phyloP scores from a whole-genome alignment of 2,888 invertebrate species.

The Stomorhina lunata region DNA sequence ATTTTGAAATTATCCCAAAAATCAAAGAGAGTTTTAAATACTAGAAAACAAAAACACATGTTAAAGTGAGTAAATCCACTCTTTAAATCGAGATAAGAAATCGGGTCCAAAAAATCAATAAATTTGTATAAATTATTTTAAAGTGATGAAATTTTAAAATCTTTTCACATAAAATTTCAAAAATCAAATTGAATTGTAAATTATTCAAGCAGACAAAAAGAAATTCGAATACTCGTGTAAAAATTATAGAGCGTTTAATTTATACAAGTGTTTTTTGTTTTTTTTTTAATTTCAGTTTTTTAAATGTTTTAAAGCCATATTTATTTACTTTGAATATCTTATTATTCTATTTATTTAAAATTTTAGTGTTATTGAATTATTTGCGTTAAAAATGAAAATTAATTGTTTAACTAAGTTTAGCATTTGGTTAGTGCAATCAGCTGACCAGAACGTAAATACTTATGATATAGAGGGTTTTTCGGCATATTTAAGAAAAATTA shows the following conservation, averaged over 20 bases:
- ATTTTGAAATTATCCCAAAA: background rate
- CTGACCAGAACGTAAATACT: no score
- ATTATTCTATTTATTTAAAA: no score
- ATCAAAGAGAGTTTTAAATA: conserved; percentile 8
- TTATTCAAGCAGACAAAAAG: background rate
- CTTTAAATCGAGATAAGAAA: background rate
- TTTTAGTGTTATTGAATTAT: no score
- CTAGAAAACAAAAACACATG: background rate
- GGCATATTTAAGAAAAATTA: no score
- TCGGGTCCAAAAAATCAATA: background rate
- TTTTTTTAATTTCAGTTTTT: no score
- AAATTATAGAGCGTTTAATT: no score
- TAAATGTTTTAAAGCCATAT: background rate
- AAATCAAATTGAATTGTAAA: background rate
- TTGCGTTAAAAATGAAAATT: no score
- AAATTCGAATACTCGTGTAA: no score
- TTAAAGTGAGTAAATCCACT: background rate
- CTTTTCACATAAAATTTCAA: background rate
- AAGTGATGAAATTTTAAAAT: background rate
- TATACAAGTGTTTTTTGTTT: background rate
- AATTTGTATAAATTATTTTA: background rate
- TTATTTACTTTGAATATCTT: background rate
- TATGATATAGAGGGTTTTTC: no score
- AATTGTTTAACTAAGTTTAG: no score
- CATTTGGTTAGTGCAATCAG: no score